Conservation (phyloP, 2,113 vertebrate genomes). For the Lasiurus cinereus region DNA sequence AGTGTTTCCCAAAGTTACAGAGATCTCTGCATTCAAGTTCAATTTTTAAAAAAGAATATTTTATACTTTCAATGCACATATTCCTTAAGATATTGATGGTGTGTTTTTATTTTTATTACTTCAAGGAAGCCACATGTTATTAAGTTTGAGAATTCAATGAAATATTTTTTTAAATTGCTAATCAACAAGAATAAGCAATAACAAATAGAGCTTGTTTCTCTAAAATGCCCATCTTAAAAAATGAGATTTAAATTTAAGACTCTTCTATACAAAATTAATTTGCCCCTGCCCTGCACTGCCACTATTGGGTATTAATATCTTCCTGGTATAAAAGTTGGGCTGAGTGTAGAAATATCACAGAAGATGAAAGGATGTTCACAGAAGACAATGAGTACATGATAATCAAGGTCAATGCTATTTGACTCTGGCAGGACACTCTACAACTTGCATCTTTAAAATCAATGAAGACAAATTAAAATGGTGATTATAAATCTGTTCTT, state of each 20-base stretch:
- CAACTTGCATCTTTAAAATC: not conserved
- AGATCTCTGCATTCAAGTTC: not conserved
- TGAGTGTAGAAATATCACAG: not conserved
- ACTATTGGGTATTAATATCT: not conserved
- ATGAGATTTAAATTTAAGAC: not conserved
- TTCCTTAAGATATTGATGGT: not conserved
- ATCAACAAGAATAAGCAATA: constrained; percentile 4
- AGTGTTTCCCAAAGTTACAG: not conserved
- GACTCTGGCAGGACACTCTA: not conserved
- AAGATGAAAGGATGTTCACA: not conserved
- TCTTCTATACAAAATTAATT: not conserved
- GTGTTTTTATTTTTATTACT: constrained; percentile 42
- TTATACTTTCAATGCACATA: not conserved
- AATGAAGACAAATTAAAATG: not conserved
- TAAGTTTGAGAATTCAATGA: constrained; percentile 41
- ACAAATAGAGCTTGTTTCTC: not conserved
- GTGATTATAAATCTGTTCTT: not conserved
- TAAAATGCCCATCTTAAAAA: constrained; percentile 16
- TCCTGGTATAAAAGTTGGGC: not conserved
- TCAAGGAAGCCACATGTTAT: constrained; percentile 19
- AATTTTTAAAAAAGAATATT: not conserved
- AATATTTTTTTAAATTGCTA: constrained; percentile 43
- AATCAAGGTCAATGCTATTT: not conserved
- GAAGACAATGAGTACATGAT: not conserved
- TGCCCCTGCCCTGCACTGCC: not conserved